phyloP scores from a whole-genome alignment of 2,888 invertebrate genomes.

The Teleiodes luculella region DNA sequence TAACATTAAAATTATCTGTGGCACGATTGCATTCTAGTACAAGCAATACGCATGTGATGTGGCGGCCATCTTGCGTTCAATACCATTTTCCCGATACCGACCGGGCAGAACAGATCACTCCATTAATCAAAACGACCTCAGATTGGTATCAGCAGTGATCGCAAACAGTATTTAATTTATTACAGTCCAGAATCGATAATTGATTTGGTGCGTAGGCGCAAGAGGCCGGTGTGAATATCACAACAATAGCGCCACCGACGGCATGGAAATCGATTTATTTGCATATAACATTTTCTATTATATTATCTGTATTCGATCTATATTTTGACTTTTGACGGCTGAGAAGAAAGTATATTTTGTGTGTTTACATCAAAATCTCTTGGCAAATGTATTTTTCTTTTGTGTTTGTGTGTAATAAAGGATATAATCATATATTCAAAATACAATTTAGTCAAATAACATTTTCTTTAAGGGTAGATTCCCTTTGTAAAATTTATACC shows the following conservation, averaged over 20 bases:
- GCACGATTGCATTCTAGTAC: neutral
- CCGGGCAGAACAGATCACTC: conserved; percentile 50
- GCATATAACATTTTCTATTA: conserved; percentile 27
- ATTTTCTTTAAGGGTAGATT: no score
- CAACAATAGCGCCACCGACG: conserved; percentile 64
- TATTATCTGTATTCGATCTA: conserved; percentile 7
- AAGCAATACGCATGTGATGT: no score
- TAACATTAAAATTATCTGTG: neutral
- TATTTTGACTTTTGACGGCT: conserved; percentile 4
- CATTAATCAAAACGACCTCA: conserved; percentile 69
- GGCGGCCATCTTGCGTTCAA: conserved; percentile 7
- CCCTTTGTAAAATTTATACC: no score
- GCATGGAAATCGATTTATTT: conserved; percentile 31
- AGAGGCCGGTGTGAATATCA: conserved; percentile 55
- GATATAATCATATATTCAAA: no score
- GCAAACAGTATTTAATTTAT: conserved; percentile 74
- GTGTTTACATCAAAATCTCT: neutral
- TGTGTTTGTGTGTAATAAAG: no score
- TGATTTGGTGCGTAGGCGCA: conserved; percentile 70
- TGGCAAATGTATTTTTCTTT: no score
- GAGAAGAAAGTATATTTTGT: conserved; percentile 7
- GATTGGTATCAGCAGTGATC: conserved; percentile 64
- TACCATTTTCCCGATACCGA: conserved; percentile 51
- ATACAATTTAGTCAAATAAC: no score
- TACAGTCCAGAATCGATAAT: conserved; percentile 57